Base-by-base conservation (phyloP, 2,113 vertebrate genomes). In the Ophiodon elongatus region DNA sequence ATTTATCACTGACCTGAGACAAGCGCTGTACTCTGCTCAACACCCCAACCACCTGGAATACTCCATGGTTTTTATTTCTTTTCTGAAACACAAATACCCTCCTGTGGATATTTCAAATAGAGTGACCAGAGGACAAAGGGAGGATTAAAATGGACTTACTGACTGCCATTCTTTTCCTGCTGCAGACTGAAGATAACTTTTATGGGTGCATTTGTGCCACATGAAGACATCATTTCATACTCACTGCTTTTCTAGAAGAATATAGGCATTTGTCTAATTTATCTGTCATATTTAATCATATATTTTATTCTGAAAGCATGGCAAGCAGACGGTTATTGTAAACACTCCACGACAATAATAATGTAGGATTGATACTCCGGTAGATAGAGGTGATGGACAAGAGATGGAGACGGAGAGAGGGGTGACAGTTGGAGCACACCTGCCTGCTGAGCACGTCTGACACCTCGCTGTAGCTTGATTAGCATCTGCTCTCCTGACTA, bases 1-100 rank as follows among this genome's bases (percentile, higher is more conserved):
- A 93, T 92, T 91, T 87, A 91, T 92, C 89, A 82, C 87, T 90
- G 88, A 90, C 89, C 89, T 70, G 88, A 93, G 88, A 91, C 81
- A 59, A 29, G 54, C 59, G 14, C 88, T 71, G 78, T 86, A 79
- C 82, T 73, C 88, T 70, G 77, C 84, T 83, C 84, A 63, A 56
- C 85, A 82, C 76, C 73, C 52, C 52, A 79, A 39, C 76, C 90
- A 89, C 89, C 91, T 84, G 93, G 91, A 91, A 65, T 67, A 41
- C 79, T 77, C 79, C 75, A 56, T 37, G 85, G 2, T 71, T 73
- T 72, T 77, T 75, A 35, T 84, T 60, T 65, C 66, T 77, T 65
- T 82, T 50, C 64, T 70, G 62, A 37, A 45, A 41, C 47, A 67
- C 76, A 65, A 82, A 85, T 10, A 71, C 74, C 29, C 31, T 85